Conservation (phyloP, 1,140 invertebrate species). For the Drosophila punjabiensis region DNA sequence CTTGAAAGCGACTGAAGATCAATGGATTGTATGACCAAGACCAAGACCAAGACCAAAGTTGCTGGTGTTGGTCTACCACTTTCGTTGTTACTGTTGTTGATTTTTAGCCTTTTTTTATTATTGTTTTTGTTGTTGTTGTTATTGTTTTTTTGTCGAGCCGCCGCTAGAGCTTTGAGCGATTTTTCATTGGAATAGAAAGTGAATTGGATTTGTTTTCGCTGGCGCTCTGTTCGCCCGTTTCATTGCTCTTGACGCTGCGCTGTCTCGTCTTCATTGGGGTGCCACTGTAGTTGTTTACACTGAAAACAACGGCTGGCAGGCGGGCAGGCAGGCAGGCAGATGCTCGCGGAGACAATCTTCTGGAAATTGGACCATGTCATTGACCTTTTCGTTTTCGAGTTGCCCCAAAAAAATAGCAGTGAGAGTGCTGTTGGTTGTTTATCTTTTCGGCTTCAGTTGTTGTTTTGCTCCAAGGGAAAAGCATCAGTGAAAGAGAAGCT, state of each 20-base stretch:
- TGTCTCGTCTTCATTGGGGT: constrained; percentile 61
- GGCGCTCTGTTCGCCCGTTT: constrained; percentile 44
- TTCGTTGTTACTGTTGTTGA: constrained; percentile 82
- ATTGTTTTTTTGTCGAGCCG: constrained; percentile 36
- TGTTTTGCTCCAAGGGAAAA: constrained; percentile 36
- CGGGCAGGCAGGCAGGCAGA: constrained; percentile 24
- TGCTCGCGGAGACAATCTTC: constrained; percentile 32
- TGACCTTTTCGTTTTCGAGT: constrained; percentile 65
- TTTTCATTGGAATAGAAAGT: constrained; percentile 85
- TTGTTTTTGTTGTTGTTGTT: too few relatives aligned
- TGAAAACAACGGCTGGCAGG: constrained; percentile 56
- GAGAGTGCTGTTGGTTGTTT: constrained; percentile 69
- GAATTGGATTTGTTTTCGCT: constrained; percentile 80
- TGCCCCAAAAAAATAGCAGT: constrained; percentile 63
- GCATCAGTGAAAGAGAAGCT: constrained; percentile 44
- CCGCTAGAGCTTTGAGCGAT: constrained; percentile 75
- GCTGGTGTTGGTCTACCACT: constrained; percentile 74
- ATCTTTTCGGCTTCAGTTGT: constrained; percentile 29
- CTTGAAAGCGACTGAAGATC: constrained; percentile 73
- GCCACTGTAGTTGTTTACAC: constrained; percentile 53
- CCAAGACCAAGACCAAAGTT: constrained; percentile 59
- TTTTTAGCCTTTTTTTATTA: constrained; percentile 40
- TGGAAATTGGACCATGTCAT: constrained; percentile 81
- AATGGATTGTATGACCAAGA: constrained; percentile 70
- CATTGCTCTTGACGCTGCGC: constrained; percentile 65